phyloP scores from a whole-genome alignment of 1,140 invertebrate genomes.

The Archegozetes longisetosus region DNA sequence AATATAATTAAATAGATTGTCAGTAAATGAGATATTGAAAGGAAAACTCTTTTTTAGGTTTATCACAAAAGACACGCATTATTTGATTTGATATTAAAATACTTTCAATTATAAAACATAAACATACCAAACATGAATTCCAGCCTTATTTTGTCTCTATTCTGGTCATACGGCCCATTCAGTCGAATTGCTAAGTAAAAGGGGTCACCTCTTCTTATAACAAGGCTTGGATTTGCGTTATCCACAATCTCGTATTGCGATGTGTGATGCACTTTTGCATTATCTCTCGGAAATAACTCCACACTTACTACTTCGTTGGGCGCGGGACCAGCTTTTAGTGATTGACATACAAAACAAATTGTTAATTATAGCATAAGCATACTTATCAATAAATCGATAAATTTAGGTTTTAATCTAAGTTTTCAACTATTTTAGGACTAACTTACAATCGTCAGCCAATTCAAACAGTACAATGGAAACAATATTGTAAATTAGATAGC shows the following conservation, averaged over 20 bases:
- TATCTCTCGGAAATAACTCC: conserved; percentile 43
- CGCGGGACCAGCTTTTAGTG: not conserved
- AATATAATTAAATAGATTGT: no score
- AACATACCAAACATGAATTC: conserved; percentile 40
- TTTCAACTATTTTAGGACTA: no score
- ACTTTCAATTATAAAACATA: not conserved
- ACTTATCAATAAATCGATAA: not conserved
- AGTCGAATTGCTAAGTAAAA: conserved; percentile 45
- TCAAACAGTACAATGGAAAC: no score
- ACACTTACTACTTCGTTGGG: conserved; percentile 33
- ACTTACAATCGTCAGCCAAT: no score
- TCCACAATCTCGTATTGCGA: conserved; percentile 43
- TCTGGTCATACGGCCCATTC: conserved; percentile 34
- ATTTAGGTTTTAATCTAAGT: no score
- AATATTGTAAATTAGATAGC: no score
- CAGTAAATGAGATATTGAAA: no score
- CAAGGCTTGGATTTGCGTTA: conserved; percentile 22
- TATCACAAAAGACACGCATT: no score
- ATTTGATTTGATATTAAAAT: no score
- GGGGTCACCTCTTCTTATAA: conserved; percentile 44
- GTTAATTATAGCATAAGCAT: not conserved
- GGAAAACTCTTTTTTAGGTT: no score
- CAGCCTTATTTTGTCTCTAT: conserved; percentile 38
- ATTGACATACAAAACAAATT: not conserved
- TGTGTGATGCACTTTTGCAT: conserved; percentile 43